Evolutionary conservation across 2,113 vertebrate genomes (phyloP).

Genomic region (Anseranas semipalmata): DNA sequence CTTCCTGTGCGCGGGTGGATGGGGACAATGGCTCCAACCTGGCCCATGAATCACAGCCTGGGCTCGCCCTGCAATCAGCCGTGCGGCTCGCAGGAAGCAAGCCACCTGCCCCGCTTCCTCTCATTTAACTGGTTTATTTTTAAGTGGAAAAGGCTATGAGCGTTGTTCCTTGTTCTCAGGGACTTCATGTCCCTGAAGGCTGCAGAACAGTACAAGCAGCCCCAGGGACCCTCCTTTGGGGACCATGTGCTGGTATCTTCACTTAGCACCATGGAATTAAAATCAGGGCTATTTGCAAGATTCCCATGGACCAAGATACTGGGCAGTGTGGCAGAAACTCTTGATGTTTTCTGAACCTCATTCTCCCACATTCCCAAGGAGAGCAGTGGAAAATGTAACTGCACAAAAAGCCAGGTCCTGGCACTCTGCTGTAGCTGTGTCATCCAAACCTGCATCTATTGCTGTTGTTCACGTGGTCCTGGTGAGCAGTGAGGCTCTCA

Average conservation of each 20-base stretch:
- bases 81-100: fast-evolving
- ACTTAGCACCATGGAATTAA: not conserved
- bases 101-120: not conserved
- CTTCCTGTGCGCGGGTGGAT: not conserved
- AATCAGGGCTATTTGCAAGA: not conserved
- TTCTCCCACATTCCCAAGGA: fast-evolving
- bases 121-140: slow-evolving; percentile 36
- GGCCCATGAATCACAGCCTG: not conserved
- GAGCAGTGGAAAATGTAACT: not conserved
- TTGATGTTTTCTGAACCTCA: not conserved
- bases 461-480: fast-evolving
- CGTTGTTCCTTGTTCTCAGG: slow-evolving; percentile 28
- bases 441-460: not conserved
- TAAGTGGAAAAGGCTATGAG: slow-evolving; percentile 31
- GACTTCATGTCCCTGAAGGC: not conserved
- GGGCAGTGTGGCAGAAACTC: not conserved
- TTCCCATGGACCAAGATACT: fast-evolving
- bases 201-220: not conserved
- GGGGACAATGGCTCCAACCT: not conserved
- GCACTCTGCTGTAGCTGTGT: not conserved
- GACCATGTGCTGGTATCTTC: fast-evolving
- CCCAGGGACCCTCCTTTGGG: not conserved
- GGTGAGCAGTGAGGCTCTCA: fast-evolving
- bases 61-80: slow-evolving; percentile 7
- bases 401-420: not conserved